A percentile compares a stretch with the other conserved stretches of the same genome.
phyloP scores from a whole-genome alignment of 92 coral and sea anemone species.

The Parazoanthus swiftii region DNA sequence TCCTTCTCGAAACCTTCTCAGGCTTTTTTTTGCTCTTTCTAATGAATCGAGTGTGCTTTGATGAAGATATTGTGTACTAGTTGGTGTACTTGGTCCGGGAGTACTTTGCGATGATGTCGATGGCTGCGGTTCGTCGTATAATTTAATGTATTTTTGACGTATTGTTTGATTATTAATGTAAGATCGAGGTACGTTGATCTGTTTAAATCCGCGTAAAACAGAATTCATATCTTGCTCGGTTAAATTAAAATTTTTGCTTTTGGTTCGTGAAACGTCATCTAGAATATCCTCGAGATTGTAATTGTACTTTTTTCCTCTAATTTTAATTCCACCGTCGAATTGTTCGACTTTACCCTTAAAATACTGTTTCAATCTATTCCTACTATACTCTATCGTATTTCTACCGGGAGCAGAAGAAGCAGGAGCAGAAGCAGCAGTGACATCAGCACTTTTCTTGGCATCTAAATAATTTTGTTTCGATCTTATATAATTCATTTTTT shows the following conservation, averaged over 20 bases:
- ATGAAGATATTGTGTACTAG: too few species aligned
- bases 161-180: background rate
- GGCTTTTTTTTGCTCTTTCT: too few species aligned
- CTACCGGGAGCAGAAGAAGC: too few species aligned
- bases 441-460: background rate
- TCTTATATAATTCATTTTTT: too few species aligned
- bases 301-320: background rate
- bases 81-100: too few species aligned
- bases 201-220: constrained; percentile 6
- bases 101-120: too few species aligned
- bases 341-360: constrained; percentile 7
- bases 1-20: too few species aligned
- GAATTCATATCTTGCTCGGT: background rate
- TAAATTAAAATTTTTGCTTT: background rate
- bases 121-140: background rate
- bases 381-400: background rate
- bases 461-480: too few species aligned
- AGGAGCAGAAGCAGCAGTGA: background rate
- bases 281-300: background rate
- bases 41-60: too few species aligned
- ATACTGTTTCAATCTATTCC: background rate
- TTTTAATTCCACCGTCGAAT: background rate
- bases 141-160: background rate
- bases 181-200: background rate
- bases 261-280: constrained; percentile 4